Evolutionary conservation across 2,113 vertebrate species (phyloP).

Genomic region (Heterochromis multidens): DNA sequence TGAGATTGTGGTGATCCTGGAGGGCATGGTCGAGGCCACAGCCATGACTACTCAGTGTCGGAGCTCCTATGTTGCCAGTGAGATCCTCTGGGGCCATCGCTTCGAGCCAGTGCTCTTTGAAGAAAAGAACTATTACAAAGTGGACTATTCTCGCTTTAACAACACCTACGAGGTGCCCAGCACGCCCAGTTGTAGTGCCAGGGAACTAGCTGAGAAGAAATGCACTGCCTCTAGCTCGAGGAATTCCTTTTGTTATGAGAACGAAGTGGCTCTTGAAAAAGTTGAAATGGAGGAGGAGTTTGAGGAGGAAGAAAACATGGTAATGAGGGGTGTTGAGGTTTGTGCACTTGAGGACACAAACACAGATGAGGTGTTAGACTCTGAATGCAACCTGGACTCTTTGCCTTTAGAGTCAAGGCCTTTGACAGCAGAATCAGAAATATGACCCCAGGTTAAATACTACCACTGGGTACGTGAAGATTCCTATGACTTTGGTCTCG

Average conservation of each 20-base stretch:
- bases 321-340: slow-evolving; percentile 41
- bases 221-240: slow-evolving; percentile 80
- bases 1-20: slow-evolving; percentile 95
- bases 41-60: slow-evolving; percentile 98
- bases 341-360: slow-evolving; percentile 79
- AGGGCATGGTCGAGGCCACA: slow-evolving; percentile 97
- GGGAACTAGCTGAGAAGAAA: slow-evolving; percentile 91
- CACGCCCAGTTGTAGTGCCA: slow-evolving; percentile 91
- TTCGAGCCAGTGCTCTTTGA: slow-evolving; percentile 96
- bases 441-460: slow-evolving; percentile 76
- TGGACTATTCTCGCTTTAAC: slow-evolving; percentile 94
- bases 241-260: slow-evolving; percentile 98
- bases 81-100: slow-evolving; percentile 96
- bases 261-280: slow-evolving; percentile 96
- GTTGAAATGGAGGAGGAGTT: slow-evolving; percentile 86
- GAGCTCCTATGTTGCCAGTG: slow-evolving; percentile 92
- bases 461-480: slow-evolving; percentile 43
- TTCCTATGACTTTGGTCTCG: slow-evolving; percentile 63
- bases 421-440: slow-evolving; percentile 89
- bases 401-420: slow-evolving; percentile 86
- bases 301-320: slow-evolving; percentile 40
- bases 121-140: slow-evolving; percentile 94
- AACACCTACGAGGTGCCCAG: slow-evolving; percentile 94
- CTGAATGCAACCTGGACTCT: slow-evolving; percentile 82
- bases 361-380: slow-evolving; percentile 79